Evolutionary conservation across 2,888 invertebrate species (phyloP), one percentile per base, ranked within the genome.

Genomic region (Cryptus viduatorius): DNA sequence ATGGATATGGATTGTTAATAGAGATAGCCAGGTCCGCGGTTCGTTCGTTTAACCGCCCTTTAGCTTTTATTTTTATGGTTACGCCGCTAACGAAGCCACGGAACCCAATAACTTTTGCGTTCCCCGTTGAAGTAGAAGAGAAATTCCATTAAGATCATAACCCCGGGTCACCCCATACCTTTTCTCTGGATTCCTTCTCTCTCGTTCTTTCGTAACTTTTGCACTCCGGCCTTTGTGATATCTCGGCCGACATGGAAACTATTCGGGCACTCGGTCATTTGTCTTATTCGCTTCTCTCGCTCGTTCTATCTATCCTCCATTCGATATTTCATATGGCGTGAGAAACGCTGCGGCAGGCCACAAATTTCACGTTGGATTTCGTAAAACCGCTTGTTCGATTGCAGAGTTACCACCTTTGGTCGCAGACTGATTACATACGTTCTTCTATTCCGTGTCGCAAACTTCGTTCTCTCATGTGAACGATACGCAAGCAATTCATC

Each of bases 101-200:
- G 87, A 90, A 90, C 4, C 92, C 92, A 89, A 93, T 93, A 92
- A 90, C 89, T 88, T 89, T 81, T 44, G 59, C 75, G 37, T 87
- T 84, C 86, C 86, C 89, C 90, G 88, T 89, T 44, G 65, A 16
- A 24, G 10, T 10, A 19, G 19, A 19, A 12, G 42, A 65, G 89
- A 91, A 89, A 37, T 29, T 93, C 93, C 92, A 93, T 93, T 93
- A 92, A 91, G 91, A 92, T 93, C 92, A 92, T 92, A 92, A 92
- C 90, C 86, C 84, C 79, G 76, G 50, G 37, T 8, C 37, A 7
- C 24, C 4, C 67, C 59, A 67, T 86, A 86, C 87, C 84, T 42
- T 42, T 64, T 48, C 24, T 50, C 75, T 4, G 48, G 31, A 64
- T 64, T 19, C 19, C 12, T 19, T 72, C 72, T 82, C 46, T 84